These are phyloP conservation scores for Mylabris sibirica DNA, from an alignment of 2,888 invertebrate genomes.

Conservation along the genomic window DNA sequence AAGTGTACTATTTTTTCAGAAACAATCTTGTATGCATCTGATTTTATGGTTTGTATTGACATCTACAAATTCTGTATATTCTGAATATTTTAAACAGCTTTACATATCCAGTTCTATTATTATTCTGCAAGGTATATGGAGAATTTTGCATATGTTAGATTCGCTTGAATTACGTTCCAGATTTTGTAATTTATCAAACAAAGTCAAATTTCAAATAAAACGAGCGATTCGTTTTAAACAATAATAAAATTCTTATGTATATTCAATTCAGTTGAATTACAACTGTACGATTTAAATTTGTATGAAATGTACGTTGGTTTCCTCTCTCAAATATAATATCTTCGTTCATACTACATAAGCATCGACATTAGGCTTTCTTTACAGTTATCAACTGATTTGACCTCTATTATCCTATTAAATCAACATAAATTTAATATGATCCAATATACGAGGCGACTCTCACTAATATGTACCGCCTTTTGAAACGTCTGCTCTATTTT, in stretches of 20 bases:
- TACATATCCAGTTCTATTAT: neutral
- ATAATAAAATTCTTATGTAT: neutral
- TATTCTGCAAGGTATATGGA: neutral
- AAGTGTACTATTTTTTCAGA: no score
- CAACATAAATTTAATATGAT: neutral
- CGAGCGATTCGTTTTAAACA: neutral
- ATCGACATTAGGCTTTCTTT: neutral
- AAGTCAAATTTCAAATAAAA: neutral
- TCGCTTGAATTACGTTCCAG: neutral
- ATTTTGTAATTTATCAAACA: neutral
- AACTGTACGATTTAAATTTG: no score
- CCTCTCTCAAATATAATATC: no score
- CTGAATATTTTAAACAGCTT: neutral
- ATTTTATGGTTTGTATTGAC: no score
- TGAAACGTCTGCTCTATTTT: neutral
- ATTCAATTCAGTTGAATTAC: neutral
- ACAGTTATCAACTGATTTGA: slow-evolving; percentile 9
- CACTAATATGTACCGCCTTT: neutral
- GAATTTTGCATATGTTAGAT: neutral
- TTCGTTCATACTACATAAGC: no score
- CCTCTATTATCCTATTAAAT: slow-evolving; percentile 9
- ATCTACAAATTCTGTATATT: neutral
- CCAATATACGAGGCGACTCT: neutral
- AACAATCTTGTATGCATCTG: neutral
- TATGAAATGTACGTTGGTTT: no score